Evolutionary conservation across 1,140 invertebrate species (phyloP).

Genomic region (Drosophila ercepeae): DNA sequence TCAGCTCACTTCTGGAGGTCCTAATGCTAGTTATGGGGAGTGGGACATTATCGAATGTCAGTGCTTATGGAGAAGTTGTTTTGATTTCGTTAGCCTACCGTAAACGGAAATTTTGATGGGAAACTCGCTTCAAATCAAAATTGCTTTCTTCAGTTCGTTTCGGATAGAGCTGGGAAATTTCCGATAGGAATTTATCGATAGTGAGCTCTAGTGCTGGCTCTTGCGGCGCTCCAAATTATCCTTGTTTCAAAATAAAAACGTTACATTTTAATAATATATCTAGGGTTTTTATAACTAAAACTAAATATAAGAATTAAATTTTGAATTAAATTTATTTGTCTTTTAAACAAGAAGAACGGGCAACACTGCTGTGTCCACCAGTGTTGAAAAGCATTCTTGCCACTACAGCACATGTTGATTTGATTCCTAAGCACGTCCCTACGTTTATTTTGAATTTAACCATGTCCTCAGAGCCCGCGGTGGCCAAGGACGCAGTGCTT

Average conservation of each 20-base stretch:
- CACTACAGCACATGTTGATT: constrained; percentile 44
- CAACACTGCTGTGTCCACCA: neutral
- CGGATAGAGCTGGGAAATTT: constrained; percentile 15
- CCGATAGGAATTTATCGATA: constrained; percentile 26
- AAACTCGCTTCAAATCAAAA: constrained; percentile 26
- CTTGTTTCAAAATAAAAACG: neutral
- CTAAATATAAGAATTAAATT: neutral
- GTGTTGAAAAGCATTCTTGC: neutral
- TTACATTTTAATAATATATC: too few relatives aligned
- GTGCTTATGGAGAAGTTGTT: constrained; percentile 11
- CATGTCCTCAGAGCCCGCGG: constrained; percentile 84
- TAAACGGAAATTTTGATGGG: constrained; percentile 24
- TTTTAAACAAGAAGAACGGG: neutral
- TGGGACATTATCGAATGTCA: constrained; percentile 15
- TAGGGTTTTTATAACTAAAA: neutral
- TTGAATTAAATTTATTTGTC: neutral
- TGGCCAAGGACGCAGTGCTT: constrained; percentile 88
- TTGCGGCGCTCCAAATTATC: neutral
- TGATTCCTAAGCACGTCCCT: constrained; percentile 1
- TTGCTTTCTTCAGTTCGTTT: constrained; percentile 36
- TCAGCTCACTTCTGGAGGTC: neutral
- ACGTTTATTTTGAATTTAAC: constrained; percentile 39
- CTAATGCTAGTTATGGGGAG: constrained; percentile 2
- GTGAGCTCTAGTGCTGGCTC: neutral
- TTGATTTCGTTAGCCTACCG: constrained; percentile 32